Base-by-base conservation (phyloP, 1,140 invertebrate genomes). In the Palaemon carinicauda region DNA sequence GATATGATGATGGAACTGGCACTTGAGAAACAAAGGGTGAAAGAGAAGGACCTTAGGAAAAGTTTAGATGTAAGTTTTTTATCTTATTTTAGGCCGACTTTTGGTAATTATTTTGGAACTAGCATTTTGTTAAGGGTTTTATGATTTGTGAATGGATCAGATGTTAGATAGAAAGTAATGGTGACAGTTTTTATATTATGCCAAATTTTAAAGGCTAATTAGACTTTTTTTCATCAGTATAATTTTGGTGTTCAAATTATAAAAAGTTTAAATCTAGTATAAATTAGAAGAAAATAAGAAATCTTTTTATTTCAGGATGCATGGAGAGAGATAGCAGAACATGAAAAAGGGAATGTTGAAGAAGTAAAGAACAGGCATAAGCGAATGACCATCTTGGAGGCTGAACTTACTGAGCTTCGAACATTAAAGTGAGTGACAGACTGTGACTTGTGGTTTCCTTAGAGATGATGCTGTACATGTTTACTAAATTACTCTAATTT, bases 1-100 rank as follows among this genome's bases (percentile, higher is more conserved):
- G 85, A 87, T 31, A 77, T 82, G 31, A 51, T 81, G 73, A 87
- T 87, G 85, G 85, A 87, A 60, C 24, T 87, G 31, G 80, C 85
- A 29, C 41, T 81, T 1, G 10, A 87, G 54, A 87, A 87, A 19
- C 78, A 87, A 71, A 77, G 75, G 27, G 31, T 29, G 15, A 82
- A 65, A 75, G 79, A 87, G 29, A 74, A 24, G 10, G 77, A 87
- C 19, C 21, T 87, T 27, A 74, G 60, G 53, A 81, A 15, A 51
- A 87, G 69, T 56, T 65, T 87, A 29, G 71, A 81, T n/a, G 79
- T 82, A 51, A 77, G 79, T 80, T 33, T 50, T 3, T 4, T n/a
- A 10, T 0, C 21, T 50, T n/a, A n/a, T n/a, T 12, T 81, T 17
- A 21, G 1, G 7, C 41, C 41, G 0, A 12, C 1, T 41, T 12